These are phyloP conservation scores for Hydraecia micacea DNA, from an alignment of 2,888 invertebrate genomes.

Conservation along the genomic window DNA sequence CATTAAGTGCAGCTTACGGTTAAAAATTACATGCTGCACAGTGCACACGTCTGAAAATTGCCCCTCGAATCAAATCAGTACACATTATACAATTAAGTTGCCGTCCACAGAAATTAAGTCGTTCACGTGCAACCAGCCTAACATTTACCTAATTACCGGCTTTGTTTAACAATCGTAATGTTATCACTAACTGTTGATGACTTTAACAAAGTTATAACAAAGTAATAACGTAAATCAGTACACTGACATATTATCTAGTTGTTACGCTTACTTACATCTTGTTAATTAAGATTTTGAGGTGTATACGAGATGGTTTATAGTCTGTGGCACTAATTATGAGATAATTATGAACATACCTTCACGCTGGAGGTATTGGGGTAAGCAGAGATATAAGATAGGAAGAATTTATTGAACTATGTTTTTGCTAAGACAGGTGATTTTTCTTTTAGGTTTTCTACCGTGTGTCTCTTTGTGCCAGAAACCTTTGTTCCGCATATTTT, in stretches of 20 bases:
- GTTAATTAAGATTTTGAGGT: slow-evolving; percentile 52
- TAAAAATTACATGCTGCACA: slow-evolving; percentile 9
- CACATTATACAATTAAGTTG: slow-evolving; percentile 32
- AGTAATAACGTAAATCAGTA: slow-evolving; percentile 46
- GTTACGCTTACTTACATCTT: slow-evolving; percentile 35
- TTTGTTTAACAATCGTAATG: slow-evolving; percentile 39
- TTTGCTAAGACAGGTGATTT: slow-evolving; percentile 6
- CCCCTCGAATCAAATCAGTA: slow-evolving; percentile 10
- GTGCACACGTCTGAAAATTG: slow-evolving; percentile 2
- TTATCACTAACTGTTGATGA: slow-evolving; percentile 48
- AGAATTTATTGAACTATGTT: slow-evolving; percentile 11
- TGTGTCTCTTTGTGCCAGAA: background rate
- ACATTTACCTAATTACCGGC: slow-evolving; percentile 43
- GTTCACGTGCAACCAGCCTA: slow-evolving; percentile 30
- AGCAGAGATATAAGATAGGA: slow-evolving; percentile 34
- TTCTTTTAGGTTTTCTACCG: slow-evolving; percentile 10
- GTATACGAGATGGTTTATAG: slow-evolving; percentile 35
- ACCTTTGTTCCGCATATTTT: slow-evolving; percentile 25
- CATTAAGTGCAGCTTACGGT: background rate
- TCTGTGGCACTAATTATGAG: slow-evolving; percentile 38
- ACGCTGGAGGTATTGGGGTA: slow-evolving; percentile 22
- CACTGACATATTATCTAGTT: slow-evolving; percentile 30
- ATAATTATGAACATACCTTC: slow-evolving; percentile 49
- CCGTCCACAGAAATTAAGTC: slow-evolving; percentile 23
- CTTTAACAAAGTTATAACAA: slow-evolving; percentile 52